Conservation (phyloP, 2,797 vertebrate species). For the Sebastes reedi region DNA sequence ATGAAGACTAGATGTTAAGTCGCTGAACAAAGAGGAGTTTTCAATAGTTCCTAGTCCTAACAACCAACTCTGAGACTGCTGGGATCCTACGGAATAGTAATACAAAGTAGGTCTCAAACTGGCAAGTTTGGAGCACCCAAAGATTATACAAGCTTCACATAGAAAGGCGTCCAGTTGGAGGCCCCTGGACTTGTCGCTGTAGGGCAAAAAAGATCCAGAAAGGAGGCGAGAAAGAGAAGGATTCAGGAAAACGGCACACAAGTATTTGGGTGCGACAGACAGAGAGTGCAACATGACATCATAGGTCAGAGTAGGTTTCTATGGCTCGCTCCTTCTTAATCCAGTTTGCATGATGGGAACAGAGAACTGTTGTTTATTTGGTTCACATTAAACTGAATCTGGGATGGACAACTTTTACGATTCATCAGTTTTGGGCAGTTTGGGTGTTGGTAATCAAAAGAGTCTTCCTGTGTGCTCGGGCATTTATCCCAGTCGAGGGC, state of each 20-base stretch:
- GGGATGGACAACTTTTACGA: not conserved
- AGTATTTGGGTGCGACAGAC: constrained; percentile 2
- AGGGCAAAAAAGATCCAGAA: not conserved
- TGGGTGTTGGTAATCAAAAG: not conserved
- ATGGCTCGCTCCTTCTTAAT: constrained; percentile 13
- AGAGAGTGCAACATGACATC: constrained; percentile 29
- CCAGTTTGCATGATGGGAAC: constrained; percentile 32
- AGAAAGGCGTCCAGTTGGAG: rapidly evolving
- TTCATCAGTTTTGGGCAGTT: not conserved
- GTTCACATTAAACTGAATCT: constrained; percentile 21
- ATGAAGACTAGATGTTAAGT: constrained; percentile 10
- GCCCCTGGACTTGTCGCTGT: not conserved
- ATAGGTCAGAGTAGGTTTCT: constrained; percentile 32
- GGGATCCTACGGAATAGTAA: not conserved
- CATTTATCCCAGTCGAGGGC: not conserved
- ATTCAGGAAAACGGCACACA: not conserved
- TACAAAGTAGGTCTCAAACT: not conserved
- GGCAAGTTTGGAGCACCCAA: not conserved
- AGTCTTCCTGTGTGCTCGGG: not conserved
- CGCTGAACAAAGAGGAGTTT: not conserved
- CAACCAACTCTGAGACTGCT: not conserved
- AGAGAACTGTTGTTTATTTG: constrained; percentile 19
- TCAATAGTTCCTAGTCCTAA: not conserved
- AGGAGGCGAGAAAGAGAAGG: not conserved
- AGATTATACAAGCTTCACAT: not conserved